A percentile compares a stretch with the other conserved stretches of the same genome.
Conservation (phyloP, 2,113 vertebrate species). For the Nibea albiflora region DNA sequence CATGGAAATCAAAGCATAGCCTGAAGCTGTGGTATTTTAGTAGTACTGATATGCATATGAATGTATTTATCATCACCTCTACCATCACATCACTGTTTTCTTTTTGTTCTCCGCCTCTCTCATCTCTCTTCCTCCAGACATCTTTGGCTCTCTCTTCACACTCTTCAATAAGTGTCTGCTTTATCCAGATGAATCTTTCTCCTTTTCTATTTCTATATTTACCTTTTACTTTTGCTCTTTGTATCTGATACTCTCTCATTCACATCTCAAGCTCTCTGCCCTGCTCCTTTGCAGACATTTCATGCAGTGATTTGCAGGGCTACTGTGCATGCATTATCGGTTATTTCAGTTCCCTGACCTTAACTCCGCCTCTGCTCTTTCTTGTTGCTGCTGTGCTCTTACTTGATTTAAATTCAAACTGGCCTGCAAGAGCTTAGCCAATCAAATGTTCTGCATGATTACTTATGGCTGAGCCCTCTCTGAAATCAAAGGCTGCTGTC, state of each 20-base stretch:
- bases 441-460: constrained; percentile 62
- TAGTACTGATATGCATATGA: constrained; percentile 3
- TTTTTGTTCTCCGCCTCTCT: neutral
- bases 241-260: neutral
- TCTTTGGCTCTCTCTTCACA: neutral
- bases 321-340: constrained; percentile 26
- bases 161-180: neutral
- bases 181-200: neutral
- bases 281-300: constrained; percentile 18
- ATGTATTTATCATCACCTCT: neutral
- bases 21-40: constrained; percentile 2
- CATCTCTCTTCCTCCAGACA: neutral
- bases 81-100: neutral
- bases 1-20: constrained; percentile 12
- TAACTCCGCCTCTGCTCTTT: constrained; percentile 36
- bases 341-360: constrained; percentile 35
- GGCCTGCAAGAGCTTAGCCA: constrained; percentile 40
- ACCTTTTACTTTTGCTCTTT: neutral
- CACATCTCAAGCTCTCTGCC: constrained; percentile 3
- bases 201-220: neutral
- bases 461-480: constrained; percentile 43
- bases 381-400: constrained; percentile 24
- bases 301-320: constrained; percentile 17
- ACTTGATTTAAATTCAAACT: constrained; percentile 55
- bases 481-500: constrained; percentile 34